Conservation (phyloP, 1,140 invertebrate species). For the Caenorhabditis remanei region DNA sequence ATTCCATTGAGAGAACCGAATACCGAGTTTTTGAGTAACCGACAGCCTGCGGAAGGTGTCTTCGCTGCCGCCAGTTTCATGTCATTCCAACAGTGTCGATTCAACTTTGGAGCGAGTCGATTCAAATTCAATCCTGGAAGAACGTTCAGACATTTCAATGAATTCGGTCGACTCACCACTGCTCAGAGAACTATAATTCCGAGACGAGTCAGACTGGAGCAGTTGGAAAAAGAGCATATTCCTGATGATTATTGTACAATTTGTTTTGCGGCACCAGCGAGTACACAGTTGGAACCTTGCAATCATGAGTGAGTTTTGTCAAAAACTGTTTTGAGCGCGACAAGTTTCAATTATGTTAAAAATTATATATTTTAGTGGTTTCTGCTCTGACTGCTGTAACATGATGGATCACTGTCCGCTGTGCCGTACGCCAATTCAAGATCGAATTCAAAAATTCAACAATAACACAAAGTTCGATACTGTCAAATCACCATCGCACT, state of each 20-base stretch:
- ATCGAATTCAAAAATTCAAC: not conserved
- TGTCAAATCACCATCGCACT: constrained; percentile 15
- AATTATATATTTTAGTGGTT: constrained; percentile 82
- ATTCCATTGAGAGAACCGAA: constrained; percentile 49
- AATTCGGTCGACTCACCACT: constrained; percentile 83
- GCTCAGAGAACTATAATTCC: constrained; percentile 84
- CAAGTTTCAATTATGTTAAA: constrained; percentile 17
- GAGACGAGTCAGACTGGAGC: constrained; percentile 70
- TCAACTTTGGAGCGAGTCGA: constrained; percentile 88
- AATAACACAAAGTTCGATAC: not conserved
- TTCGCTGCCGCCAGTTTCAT: constrained; percentile 66
- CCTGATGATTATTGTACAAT: constrained; percentile 61
- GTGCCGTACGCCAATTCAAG: constrained; percentile 84
- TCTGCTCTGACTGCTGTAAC: constrained; percentile 86
- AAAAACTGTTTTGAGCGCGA: too few species aligned
- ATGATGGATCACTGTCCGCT: constrained; percentile 89
- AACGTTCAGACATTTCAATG: constrained; percentile 84
- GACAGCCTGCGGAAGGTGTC: constrained; percentile 51
- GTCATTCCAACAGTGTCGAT: constrained; percentile 69
- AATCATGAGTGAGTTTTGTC: constrained; percentile 30
- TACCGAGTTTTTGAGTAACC: constrained; percentile 52
- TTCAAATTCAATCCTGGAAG: constrained; percentile 86
- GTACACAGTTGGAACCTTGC: constrained; percentile 37
- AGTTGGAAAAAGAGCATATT: constrained; percentile 57
- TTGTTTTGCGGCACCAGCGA: constrained; percentile 54